Evolutionary conservation across 2,797 vertebrate genomes (phyloP).

Genomic region (Dryobates pubescens): DNA sequence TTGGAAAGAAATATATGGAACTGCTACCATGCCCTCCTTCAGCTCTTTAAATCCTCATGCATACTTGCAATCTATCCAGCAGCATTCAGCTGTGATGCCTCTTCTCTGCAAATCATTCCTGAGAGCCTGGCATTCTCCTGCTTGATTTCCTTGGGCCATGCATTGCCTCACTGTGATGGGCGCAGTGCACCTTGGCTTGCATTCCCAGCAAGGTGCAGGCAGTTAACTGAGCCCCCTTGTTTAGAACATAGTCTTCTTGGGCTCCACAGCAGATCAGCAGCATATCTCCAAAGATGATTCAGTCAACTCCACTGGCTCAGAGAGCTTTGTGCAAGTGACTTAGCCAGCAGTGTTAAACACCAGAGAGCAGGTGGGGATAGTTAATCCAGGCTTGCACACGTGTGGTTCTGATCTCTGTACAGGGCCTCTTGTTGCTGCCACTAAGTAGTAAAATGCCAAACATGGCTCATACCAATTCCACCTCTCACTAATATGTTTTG

Average conservation of each 20-base stretch:
- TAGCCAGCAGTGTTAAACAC: neutral
- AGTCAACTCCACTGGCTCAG: accelerated
- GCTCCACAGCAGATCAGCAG: neutral
- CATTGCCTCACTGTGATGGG: neutral
- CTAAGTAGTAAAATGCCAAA: neutral
- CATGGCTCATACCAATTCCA: neutral
- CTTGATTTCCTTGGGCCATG: neutral
- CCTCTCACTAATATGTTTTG: constrained; percentile 34
- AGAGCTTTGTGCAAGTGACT: neutral
- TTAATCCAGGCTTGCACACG: neutral
- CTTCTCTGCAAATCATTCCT: neutral
- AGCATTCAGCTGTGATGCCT: neutral
- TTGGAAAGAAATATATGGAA: accelerated
- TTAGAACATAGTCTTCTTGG: neutral
- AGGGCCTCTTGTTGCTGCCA: neutral
- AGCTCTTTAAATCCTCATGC: accelerated
- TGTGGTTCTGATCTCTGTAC: neutral
- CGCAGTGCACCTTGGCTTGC: neutral
- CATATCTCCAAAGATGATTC: neutral
- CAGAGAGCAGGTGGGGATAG: neutral
- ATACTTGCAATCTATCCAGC: neutral
- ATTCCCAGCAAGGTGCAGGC: neutral
- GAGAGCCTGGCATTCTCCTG: neutral
- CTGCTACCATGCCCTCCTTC: neutral
- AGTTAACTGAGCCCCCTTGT: neutral